phyloP scores from a whole-genome alignment of 2,113 vertebrate species.

The Cygnus buccinator region DNA sequence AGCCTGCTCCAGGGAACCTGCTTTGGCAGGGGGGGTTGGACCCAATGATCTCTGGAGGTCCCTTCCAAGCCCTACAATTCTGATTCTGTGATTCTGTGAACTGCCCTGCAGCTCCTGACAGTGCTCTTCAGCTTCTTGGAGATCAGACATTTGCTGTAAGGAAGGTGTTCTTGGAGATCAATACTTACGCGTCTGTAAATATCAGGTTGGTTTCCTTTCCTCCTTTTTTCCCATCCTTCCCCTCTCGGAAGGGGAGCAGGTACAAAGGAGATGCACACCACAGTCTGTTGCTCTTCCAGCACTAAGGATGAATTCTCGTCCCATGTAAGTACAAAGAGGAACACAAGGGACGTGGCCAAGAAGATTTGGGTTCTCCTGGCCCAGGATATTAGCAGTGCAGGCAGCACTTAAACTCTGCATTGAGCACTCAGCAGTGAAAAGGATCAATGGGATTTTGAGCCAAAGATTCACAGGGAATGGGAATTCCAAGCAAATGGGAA shows the following conservation, averaged over 20 bases:
- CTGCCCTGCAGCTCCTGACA: not conserved
- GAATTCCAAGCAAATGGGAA: not conserved
- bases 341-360: not conserved
- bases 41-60: no score
- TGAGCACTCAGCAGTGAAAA: not conserved
- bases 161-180: not conserved
- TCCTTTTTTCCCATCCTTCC: not conserved
- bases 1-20: no score
- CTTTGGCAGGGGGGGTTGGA: no score
- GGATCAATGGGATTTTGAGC: rapidly evolving
- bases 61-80: no score
- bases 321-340: not conserved
- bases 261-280: not conserved
- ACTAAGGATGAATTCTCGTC: not conserved
- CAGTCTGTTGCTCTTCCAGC: not conserved
- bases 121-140: not conserved
- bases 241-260: not conserved
- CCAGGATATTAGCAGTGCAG: not conserved
- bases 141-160: not conserved
- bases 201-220: not conserved
- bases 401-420: not conserved
- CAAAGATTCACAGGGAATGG: not conserved
- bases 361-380: not conserved
- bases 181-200: not conserved
- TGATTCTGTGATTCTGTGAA: no score